Base-by-base conservation (phyloP, 2,113 vertebrate species). In the Stigmatopora nigra region DNA sequence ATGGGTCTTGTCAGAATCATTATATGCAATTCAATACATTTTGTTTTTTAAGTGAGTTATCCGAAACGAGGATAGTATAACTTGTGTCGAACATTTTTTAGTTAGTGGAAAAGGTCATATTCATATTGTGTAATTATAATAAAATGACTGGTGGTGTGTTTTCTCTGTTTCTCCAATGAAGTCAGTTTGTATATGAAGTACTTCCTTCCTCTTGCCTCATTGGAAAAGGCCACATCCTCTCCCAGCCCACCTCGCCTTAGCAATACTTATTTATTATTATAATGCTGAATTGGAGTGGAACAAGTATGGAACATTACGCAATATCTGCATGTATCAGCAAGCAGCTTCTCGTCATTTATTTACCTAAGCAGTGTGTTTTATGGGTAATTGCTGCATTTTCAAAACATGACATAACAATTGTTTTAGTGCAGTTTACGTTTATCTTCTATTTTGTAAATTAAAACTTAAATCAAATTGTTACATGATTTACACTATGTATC, bases 331-430 rank as follows among this genome's bases (percentile, higher is more conserved):
- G 53, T 55, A 7, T 55, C 53, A 55, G 53, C 53, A 55, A 55
- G 53, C 67, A 36, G 61, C 58, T 56, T 74, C 63, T 78, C 71
- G 71, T 82, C 61, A 80, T 79, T 80, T 76, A 81, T 82, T 81
- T 65, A 83, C 77, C 25, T 35, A 41, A 47, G 49, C 51, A 71
- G 49, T 71, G 64, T 63, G 25, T 44, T 53, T 14, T 15, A 48
- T 16, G 46, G 46, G 14, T 48, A 48, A 4, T 48, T 48, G 15
- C 14, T 16, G 15, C 14, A 48, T 13, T 16, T 48, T 16, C 46
- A 48, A 6, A 48, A 48, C 46, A 48, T 48, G 46, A 1, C 15
- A 5, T 48, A 48, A 48, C 1, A 15, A 15, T 48, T 25, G 19
- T 22, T 53, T 53, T 11, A n/a, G 49, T 9, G 4, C 7, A 3